Evolutionary conservation across 2,113 vertebrate genomes (phyloP).

Genomic region (Synchiropus splendidus): DNA sequence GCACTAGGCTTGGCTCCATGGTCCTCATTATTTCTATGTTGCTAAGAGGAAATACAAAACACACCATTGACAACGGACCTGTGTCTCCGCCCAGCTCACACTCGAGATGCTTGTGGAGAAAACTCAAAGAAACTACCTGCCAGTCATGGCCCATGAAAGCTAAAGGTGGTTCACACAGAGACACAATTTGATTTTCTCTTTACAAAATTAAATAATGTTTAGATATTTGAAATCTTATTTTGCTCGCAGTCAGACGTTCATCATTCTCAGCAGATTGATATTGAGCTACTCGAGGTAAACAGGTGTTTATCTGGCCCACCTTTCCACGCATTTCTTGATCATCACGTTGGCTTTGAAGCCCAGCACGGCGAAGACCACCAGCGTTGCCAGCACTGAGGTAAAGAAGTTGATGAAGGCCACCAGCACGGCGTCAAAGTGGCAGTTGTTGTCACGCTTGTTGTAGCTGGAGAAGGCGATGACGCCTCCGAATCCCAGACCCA

Average conservation of each 20-base stretch:
- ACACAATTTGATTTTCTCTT: too few relatives aligned
- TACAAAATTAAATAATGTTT: too few relatives aligned
- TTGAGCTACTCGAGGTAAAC: too few relatives aligned
- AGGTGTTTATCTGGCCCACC: too few relatives aligned
- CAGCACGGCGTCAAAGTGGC: constrained; percentile 94
- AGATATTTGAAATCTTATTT: too few relatives aligned
- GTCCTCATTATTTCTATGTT: constrained; percentile 77
- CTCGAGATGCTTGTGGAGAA: too few relatives aligned
- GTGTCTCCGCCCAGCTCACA: too few relatives aligned
- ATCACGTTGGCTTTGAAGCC: constrained; percentile 97
- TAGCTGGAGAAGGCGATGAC: constrained; percentile 99
- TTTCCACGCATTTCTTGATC: constrained; percentile 77
- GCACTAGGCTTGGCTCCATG: constrained; percentile 75
- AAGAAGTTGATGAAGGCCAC: constrained; percentile 98
- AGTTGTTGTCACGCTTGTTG: constrained; percentile 98
- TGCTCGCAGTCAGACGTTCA: too few relatives aligned
- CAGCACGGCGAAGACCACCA: constrained; percentile 96
- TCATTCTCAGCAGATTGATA: too few relatives aligned
- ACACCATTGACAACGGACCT: not conserved
- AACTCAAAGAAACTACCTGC: too few relatives aligned
- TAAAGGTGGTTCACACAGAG: too few relatives aligned
- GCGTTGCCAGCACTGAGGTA: constrained; percentile 91
- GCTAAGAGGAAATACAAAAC: constrained; percentile 49
- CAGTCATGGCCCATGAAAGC: too few relatives aligned
- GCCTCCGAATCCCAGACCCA: constrained; percentile 93